Base-by-base conservation (phyloP, 1,140 invertebrate genomes). In the Aphis craccivora region DNA sequence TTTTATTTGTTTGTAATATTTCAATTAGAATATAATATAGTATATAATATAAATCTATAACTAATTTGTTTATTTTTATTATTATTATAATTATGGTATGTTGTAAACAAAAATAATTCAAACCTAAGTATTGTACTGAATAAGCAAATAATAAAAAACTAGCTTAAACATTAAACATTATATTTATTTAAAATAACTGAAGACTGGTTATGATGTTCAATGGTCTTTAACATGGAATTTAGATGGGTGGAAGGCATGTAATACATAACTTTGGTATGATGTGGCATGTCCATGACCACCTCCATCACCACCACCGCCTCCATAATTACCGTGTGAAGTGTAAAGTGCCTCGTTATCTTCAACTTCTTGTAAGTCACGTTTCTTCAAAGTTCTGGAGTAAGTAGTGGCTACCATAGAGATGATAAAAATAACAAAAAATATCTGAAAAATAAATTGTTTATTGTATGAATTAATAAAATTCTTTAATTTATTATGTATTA, bases 161-260 rank as follows among this genome's bases (percentile, higher is more conserved):
- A 40, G 37, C 14, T 76, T 84, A 23, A 25, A 43, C 43, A 84
- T 11, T 40, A 40, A 84, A 84, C 23, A 43, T 25, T 84, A 43
- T 84, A 40, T 37, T 83, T 9, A 81, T 83, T 83, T 37, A 83
- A 37, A 2, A 83, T 83, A 20, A 37, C 6, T 83, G 14, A 37
- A n/a, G 35, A 83, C 20, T 83, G 6, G 23, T 83, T 37, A 18
- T n/a, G 5, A 43, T 67, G 0, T 60, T 93, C 14, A 93, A 51
- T 93, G 91, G 23, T 93, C 91, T 86, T 93, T 93, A 30, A 93
- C 91, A 18, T 93, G 67, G 48, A 84, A 93, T 93, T 93, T 93
- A 20, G 91, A 84, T n/a, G 94, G 94, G 83, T 94, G 94, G 94
- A 94, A 94, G 67, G 93, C 94, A 92, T 94, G 94, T 60, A 94